Base-by-base conservation (phyloP, 2,888 invertebrate genomes). In the Tinea semifulvella region DNA sequence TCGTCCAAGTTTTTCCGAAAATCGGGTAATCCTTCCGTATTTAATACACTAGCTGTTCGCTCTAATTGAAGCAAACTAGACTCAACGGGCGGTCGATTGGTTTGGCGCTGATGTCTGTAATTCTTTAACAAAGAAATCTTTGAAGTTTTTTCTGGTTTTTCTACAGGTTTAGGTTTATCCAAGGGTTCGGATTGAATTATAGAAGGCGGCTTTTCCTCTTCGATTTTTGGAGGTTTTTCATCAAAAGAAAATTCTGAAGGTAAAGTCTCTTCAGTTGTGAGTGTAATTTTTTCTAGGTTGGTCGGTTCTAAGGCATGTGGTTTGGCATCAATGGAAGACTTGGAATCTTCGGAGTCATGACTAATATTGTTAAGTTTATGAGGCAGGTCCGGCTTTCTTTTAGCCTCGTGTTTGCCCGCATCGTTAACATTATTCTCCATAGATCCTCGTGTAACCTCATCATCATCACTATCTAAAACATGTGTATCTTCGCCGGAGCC, bases 51-150 rank as follows among this genome's bases (percentile, higher is more conserved):
- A 0, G 82, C 74, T 0, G 82, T 80, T 49, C 66, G 65, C 51
- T 82, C 82, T 45, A 82, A 51, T 49, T 70, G 74, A 49, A 70
- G 75, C 11, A 82, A 53, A 47, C 76, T 79, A 0, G 80, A 82
- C 52, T 81, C 81, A 0, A 63, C 58, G n/a, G 61, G 61, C 1
- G 73, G 57, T 16, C 76, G 64, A 46, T 52, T 63, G 1, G 62
- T 62, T 0, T 67, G 65, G 8, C 80, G 62, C 48, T 79, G 80
- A 54, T 82, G 82, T 55, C 82, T 67, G 49, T 82, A 82, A 55
- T 81, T 82, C 51, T 82, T 82, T 35, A 82, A 49, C 22, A 75
- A 57, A 50, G 75, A 81, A 16, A 74, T 75, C 59, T 82, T 82
- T 47, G 68, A 65, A 45, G 58, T 57, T 43, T 61, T 56, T 20